phyloP scores from a whole-genome alignment of 23 tunicate species.

The Diplosoma virens region DNA sequence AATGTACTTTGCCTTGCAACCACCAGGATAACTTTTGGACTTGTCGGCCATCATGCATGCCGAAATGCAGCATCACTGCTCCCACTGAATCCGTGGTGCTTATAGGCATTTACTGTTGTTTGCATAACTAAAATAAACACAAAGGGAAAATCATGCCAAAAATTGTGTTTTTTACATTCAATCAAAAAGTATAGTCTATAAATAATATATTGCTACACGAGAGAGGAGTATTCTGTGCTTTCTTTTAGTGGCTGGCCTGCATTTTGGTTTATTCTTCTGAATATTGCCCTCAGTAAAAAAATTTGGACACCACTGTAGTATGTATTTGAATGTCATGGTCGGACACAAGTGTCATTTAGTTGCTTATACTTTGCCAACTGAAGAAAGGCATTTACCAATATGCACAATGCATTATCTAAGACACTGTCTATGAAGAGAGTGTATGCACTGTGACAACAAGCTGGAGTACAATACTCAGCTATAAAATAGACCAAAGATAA shows the following conservation, averaged over 20 bases:
- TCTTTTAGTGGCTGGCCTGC: not conserved
- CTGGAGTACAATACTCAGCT: too few species aligned
- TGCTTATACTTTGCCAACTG: too few species aligned
- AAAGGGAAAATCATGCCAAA: not conserved
- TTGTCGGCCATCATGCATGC: not conserved
- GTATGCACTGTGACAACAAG: too few species aligned
- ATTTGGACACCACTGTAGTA: not conserved
- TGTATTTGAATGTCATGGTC: too few species aligned
- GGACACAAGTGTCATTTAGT: too few species aligned
- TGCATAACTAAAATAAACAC: not conserved
- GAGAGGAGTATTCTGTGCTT: not conserved
- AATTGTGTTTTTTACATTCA: not conserved
- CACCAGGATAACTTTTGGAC: not conserved
- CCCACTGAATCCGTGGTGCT: not conserved
- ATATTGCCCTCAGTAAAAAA: not conserved
- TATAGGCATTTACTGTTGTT: not conserved
- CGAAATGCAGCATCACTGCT: too few species aligned
- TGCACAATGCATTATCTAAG: too few species aligned
- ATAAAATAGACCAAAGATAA: too few species aligned
- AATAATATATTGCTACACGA: not conserved
- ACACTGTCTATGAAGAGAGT: too few species aligned
- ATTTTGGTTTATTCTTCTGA: not conserved
- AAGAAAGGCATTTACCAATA: too few species aligned
- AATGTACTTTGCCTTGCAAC: not conserved
- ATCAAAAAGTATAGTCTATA: not conserved